Conservation (phyloP, 2,888 invertebrate species). For the Candidula unifasciata region DNA sequence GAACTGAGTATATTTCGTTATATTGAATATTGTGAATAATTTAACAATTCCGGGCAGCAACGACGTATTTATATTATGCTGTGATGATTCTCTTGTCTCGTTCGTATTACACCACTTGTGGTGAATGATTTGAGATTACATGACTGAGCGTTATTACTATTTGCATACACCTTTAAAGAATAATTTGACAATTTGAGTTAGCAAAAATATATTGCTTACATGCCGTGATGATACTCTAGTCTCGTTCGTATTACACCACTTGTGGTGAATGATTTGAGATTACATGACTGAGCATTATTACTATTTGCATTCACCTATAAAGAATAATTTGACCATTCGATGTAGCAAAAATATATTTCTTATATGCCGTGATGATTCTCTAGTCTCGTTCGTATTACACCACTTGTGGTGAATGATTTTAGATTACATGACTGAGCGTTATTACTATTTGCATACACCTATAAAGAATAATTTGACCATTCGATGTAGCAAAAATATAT, state of each 20-base stretch:
- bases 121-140: constrained; percentile 35
- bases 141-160: neutral
- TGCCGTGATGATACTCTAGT: constrained; percentile 29
- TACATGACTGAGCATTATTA: constrained; percentile 1
- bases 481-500: no score
- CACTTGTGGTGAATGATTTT: constrained; percentile 26
- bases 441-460: no score
- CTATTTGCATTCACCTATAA: no score
- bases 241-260: constrained; percentile 33
- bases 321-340: no score
- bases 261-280: constrained; percentile 38
- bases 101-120: constrained; percentile 31
- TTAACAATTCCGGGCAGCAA: no score
- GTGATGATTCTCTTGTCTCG: constrained; percentile 29
- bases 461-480: no score
- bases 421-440: constrained; percentile 16
- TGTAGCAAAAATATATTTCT: no score
- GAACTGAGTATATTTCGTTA: neutral
- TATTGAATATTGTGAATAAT: neutral
- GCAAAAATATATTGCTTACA: no score
- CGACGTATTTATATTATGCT: neutral
- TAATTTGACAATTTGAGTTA: no score
- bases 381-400: constrained; percentile 37
- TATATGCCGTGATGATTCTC: constrained; percentile 15
- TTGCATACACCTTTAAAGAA: no score